Conservation (phyloP, 2,888 invertebrate species). For the Orchestes rusci region DNA sequence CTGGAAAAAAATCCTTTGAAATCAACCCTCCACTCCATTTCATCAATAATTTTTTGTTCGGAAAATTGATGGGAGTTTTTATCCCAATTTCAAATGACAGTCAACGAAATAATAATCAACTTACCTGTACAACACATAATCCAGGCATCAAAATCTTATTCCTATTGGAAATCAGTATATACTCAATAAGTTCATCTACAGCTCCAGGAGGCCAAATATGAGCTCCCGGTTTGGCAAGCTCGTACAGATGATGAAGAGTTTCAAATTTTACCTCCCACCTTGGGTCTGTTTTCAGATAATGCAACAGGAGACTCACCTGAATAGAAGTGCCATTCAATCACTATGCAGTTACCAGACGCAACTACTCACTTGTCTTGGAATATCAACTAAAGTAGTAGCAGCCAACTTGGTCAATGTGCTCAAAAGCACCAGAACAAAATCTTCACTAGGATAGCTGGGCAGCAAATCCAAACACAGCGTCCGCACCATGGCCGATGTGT, state of each 20-base stretch:
- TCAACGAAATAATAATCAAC: constrained; percentile 1
- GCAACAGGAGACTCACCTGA: constrained; percentile 54
- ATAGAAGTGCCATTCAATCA: constrained; percentile 1
- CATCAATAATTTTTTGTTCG: too few species aligned
- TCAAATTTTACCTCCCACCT: constrained; percentile 63
- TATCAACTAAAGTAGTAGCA: constrained; percentile 80
- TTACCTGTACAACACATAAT: constrained; percentile 22
- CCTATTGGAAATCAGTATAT: constrained; percentile 37
- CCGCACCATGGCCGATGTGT: constrained; percentile 59
- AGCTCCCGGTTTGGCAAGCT: constrained; percentile 64
- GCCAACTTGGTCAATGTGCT: constrained; percentile 84
- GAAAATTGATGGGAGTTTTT: too few species aligned
- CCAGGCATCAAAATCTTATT: constrained; percentile 28
- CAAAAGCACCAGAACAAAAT: constrained; percentile 74
- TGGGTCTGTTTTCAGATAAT: constrained; percentile 62
- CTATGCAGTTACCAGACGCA: neutral
- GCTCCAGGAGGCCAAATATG: constrained; percentile 68
- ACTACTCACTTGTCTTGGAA: constrained; percentile 78
- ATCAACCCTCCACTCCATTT: too few species aligned
- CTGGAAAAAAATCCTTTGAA: too few species aligned
- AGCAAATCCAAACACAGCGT: constrained; percentile 66
- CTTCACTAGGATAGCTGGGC: constrained; percentile 70
- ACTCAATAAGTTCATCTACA: constrained; percentile 40
- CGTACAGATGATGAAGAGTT: constrained; percentile 58
- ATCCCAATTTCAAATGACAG: neutral